Evolutionary conservation across 2,888 invertebrate genomes (phyloP), one percentile per base, ranked within the genome.

Genomic region (Oligia latruncula): DNA sequence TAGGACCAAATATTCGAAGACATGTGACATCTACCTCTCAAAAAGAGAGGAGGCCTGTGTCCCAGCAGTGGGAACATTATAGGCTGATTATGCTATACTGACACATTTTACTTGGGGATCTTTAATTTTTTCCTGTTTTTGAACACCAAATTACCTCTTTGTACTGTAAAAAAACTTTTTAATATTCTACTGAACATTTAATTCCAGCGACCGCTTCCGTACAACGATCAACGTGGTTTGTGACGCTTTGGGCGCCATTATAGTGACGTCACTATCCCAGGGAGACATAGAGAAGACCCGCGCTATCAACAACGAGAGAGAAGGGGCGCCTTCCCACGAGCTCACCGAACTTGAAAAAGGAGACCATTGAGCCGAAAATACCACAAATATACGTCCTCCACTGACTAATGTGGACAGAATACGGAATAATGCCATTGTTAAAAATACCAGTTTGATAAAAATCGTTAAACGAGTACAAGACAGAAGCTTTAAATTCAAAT

Each of bases 191-290:
- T 8, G 0, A 43, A 46, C 46, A 4, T 74, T 35, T 23, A 75
- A 82, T 96, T 97, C 46, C 94, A 98, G 98, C 83, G 98, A 98
- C 95, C 98, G 98, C 89, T 98, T 98, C 97, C 97, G 98, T 93
- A 98, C 99, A 92, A 98, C 98, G 92, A 97, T 99, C 91, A 99
- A 99, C 95, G 99, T 99, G 58, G 98, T 99, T 95, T 99, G 99
- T 90, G 99, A 99, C 94, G 98, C 99, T 20, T 96, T 99, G 81
- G 99, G 99, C 66, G 99, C 99, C 68, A 98, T 98, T 80, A 98
- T 99, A 76, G 99, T 99, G 55, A 98, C 98, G 91, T 98, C 98
- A 88, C 97, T 99, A 85, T 99, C 99, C 80, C 97, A 98, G 92
- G 97, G 97, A 20, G 99, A 99, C 92, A 97, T 95, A 73, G 96